A percentile compares a stretch with the other conserved stretches of the same genome.
Evolutionary conservation across 2,888 invertebrate genomes (phyloP).

Genomic region (Oxyteleia sp.): DNA sequence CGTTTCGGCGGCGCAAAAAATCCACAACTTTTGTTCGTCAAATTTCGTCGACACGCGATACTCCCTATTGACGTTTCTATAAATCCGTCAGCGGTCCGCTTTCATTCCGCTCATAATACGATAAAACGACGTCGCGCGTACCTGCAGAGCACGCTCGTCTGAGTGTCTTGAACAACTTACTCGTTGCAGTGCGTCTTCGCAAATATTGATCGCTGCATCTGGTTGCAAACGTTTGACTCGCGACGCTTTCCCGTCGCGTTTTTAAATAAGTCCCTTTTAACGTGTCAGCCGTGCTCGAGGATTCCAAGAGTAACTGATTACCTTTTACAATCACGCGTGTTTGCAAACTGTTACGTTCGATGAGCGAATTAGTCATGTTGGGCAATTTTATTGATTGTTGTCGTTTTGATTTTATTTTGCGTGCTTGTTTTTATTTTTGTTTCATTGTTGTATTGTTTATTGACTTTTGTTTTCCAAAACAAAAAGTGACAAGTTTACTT

Average conservation of each 20-base stretch:
- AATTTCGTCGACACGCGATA: background rate
- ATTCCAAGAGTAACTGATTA: conserved; percentile 29
- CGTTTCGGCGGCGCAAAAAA: too few relatives aligned
- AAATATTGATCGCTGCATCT: conserved; percentile 59
- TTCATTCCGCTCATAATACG: conserved; percentile 11
- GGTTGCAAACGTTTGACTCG: conserved; percentile 48
- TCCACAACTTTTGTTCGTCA: background rate
- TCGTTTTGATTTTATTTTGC: too few relatives aligned
- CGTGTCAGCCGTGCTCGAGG: conserved; percentile 3
- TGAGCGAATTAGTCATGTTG: background rate
- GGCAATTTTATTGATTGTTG: too few relatives aligned
- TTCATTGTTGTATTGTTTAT: too few relatives aligned
- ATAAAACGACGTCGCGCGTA: conserved; percentile 6
- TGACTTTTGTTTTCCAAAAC: too few relatives aligned
- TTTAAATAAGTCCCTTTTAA: conserved; percentile 36
- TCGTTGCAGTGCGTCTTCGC: conserved; percentile 38
- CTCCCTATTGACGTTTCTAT: background rate
- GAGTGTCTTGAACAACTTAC: conserved; percentile 30
- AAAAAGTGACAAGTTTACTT: too few relatives aligned
- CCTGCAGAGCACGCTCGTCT: background rate
- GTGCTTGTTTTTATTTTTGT: too few relatives aligned
- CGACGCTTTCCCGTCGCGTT: conserved; percentile 40
- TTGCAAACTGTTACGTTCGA: conserved; percentile 1
- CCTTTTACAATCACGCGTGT: conserved; percentile 10
- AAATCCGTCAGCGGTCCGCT: background rate